A percentile compares a stretch with the other conserved stretches of the same genome.
These are phyloP conservation scores for Meliscaeva auricollis DNA, from an alignment of 2,888 invertebrate genomes.

Conservation along the genomic window DNA sequence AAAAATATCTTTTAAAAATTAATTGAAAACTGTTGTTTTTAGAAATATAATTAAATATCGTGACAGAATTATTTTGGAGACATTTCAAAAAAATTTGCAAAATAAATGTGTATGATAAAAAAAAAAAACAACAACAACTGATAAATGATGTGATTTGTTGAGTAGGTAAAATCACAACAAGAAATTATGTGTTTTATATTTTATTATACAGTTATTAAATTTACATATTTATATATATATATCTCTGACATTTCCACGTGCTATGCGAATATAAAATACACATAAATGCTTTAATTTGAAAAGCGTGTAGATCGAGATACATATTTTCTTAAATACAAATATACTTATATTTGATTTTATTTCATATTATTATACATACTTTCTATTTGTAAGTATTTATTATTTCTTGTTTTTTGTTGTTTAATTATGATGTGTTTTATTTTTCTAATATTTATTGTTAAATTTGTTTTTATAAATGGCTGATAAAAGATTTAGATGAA, in stretches of 20 bases:
- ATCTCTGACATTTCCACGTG: slow-evolving; percentile 18
- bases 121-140: not conserved
- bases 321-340: not conserved
- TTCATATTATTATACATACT: not conserved
- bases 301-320: not conserved
- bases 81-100: slow-evolving; percentile 11
- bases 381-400: too few relatives aligned
- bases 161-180: not conserved
- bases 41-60: slow-evolving; percentile 24
- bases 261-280: not conserved
- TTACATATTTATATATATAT: not conserved
- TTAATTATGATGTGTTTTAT: too few relatives aligned
- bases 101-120: not conserved
- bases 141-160: not conserved
- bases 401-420: too few relatives aligned
- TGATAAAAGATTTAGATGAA: too few relatives aligned
- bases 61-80: slow-evolving; percentile 29
- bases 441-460: too few relatives aligned
- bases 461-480: too few relatives aligned
- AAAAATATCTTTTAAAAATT: slow-evolving; percentile 33
- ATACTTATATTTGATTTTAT: not conserved
- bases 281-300: not conserved
- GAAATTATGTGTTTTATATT: slow-evolving; percentile 1
- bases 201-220: not conserved
- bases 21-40: slow-evolving; percentile 40